Percentiles rank a stretch among this genome's conserved stretches.
Conservation (phyloP, 1,140 invertebrate species). For the Aphelenchoides besseyi region DNA sequence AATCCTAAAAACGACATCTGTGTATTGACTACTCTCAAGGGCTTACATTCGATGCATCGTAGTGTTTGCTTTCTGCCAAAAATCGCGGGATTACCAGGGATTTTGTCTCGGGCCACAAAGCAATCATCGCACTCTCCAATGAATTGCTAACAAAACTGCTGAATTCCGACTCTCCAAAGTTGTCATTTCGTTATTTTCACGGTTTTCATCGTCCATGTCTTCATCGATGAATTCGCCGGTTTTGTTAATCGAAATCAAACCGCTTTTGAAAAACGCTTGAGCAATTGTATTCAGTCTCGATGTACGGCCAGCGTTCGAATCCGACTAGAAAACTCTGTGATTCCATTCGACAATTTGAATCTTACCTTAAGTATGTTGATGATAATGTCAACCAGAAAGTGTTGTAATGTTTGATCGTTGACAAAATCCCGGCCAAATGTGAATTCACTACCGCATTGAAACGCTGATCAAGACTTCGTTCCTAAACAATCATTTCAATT, state of each 20-base stretch:
- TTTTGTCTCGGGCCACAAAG: constrained; percentile 40
- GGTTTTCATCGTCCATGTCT: constrained; percentile 27
- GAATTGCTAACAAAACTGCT: constrained; percentile 13
- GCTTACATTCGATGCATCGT: constrained; percentile 41
- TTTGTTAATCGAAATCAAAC: background rate
- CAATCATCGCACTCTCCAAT: constrained; percentile 20
- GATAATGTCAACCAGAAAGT: constrained; percentile 16
- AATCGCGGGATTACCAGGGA: constrained; percentile 41
- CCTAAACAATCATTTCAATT: background rate
- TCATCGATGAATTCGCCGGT: constrained; percentile 14
- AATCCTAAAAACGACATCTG: constrained; percentile 45
- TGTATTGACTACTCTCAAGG: too few relatives aligned
- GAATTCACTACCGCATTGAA: background rate
- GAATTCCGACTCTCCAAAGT: constrained; percentile 23
- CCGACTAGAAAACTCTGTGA: too few relatives aligned
- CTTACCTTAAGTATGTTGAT: constrained; percentile 18
- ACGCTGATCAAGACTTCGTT: constrained; percentile 3
- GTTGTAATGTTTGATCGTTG: constrained; percentile 20
- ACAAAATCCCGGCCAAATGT: background rate
- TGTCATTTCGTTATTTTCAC: background rate
- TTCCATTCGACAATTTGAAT: too few relatives aligned
- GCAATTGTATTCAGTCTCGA: constrained; percentile 30
- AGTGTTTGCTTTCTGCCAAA: constrained; percentile 41
- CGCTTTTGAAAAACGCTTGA: constrained; percentile 28
- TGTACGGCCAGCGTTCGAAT: background rate